Evolutionary conservation across 1,140 invertebrate species (phyloP).

Genomic region (Eueides isabella): DNA sequence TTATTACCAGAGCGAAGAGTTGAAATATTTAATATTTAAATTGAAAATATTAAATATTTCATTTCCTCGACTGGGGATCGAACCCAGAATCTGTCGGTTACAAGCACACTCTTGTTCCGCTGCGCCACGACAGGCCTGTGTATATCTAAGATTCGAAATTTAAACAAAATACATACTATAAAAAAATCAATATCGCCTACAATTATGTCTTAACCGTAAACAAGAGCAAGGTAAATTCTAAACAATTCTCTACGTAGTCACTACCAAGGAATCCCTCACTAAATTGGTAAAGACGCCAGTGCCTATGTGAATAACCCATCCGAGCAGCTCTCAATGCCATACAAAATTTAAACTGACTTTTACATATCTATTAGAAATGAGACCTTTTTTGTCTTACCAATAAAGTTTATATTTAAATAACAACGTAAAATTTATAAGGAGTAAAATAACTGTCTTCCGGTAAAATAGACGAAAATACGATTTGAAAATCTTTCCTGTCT

Average conservation of each 20-base stretch:
- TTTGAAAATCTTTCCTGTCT: not conserved
- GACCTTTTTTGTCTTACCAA: not conserved
- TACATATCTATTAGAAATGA: not conserved
- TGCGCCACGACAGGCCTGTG: too few species aligned
- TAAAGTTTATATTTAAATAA: not conserved
- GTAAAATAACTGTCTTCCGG: not conserved
- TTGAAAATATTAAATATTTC: too few species aligned
- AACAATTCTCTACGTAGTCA: not conserved
- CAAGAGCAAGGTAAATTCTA: not conserved
- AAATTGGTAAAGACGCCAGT: not conserved
- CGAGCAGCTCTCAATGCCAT: not conserved
- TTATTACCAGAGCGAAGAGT: too few species aligned
- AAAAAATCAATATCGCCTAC: not conserved
- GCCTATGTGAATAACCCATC: constrained; percentile 2
- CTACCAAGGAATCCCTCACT: not conserved
- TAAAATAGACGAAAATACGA: constrained; percentile 4
- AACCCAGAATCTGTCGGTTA: too few species aligned
- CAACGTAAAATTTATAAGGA: not conserved
- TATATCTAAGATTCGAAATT: too few species aligned
- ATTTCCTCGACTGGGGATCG: too few species aligned
- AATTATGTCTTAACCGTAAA: not conserved
- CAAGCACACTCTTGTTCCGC: too few species aligned
- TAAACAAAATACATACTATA: too few species aligned
- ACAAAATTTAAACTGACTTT: not conserved
- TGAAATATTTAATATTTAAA: too few species aligned